phyloP scores from a whole-genome alignment of 92 coral and sea anemone genomes.

The Epizoanthus fatuus region DNA sequence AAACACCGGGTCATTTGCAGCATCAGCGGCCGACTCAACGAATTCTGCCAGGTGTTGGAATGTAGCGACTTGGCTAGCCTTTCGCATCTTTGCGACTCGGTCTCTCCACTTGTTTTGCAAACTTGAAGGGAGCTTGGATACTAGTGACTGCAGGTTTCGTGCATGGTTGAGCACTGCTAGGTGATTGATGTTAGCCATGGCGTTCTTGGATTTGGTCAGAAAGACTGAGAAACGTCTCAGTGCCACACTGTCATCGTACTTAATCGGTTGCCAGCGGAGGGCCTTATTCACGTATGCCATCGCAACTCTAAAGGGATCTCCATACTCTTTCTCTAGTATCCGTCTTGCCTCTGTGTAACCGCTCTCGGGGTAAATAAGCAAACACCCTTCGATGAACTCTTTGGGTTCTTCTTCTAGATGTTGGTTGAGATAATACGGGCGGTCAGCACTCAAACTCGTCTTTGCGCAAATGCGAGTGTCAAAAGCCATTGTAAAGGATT shows the following conservation, averaged over 20 bases:
- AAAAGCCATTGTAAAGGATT: slow-evolving; percentile 63
- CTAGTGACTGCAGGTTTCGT: slow-evolving; percentile 67
- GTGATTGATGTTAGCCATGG: slow-evolving; percentile 72
- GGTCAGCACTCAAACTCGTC: slow-evolving; percentile 47
- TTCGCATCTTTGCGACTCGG: slow-evolving; percentile 33
- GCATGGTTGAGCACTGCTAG: slow-evolving; percentile 76
- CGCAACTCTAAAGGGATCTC: slow-evolving; percentile 73
- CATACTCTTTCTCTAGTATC: slow-evolving; percentile 62
- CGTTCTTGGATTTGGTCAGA: slow-evolving; percentile 67
- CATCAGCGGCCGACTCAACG: slow-evolving; percentile 50
- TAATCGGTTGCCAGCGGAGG: slow-evolving; percentile 66
- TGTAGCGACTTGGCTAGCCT: background rate
- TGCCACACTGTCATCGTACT: slow-evolving; percentile 61
- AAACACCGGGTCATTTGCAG: slow-evolving; percentile 64
- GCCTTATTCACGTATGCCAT: slow-evolving; percentile 59
- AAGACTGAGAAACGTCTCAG: slow-evolving; percentile 69
- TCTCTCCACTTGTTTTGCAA: slow-evolving; percentile 72
- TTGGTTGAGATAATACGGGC: slow-evolving; percentile 66
- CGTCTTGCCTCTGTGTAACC: slow-evolving; percentile 66
- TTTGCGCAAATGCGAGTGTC: slow-evolving; percentile 56
- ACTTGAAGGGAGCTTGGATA: slow-evolving; percentile 48
- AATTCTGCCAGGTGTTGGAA: slow-evolving; percentile 49
- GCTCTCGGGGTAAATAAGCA: slow-evolving; percentile 52
- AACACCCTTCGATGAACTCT: slow-evolving; percentile 66
- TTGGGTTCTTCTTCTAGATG: slow-evolving; percentile 71